Evolutionary conservation across 2,113 vertebrate species (phyloP).

Genomic region (Petrocephalus microphthalmus): DNA sequence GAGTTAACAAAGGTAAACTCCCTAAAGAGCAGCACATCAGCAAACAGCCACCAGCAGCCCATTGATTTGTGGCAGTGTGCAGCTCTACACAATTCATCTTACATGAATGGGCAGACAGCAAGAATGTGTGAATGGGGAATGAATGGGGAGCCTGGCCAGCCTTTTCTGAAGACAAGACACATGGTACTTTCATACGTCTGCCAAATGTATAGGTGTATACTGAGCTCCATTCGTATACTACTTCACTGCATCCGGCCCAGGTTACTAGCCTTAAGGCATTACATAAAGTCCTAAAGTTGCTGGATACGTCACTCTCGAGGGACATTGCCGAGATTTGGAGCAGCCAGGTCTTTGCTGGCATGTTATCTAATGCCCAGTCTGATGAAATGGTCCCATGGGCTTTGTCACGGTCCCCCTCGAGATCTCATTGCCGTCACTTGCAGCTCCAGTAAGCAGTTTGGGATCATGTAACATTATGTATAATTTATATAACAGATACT

Average conservation of each 20-base stretch:
- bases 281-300: not conserved
- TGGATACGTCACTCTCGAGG: not conserved
- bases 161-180: not conserved
- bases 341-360: not conserved
- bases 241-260: not conserved
- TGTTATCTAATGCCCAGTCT: not conserved
- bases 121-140: not conserved
- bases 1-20: not conserved
- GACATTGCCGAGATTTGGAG: not conserved
- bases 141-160: not conserved
- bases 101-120: not conserved
- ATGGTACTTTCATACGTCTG: not conserved
- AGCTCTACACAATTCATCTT: not conserved
- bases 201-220: not conserved
- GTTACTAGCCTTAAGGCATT: not conserved
- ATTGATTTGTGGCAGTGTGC: not conserved
- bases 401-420: not conserved
- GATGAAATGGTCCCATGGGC: not conserved
- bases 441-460: not conserved
- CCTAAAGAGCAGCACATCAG: not conserved
- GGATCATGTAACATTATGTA: constrained; percentile 3
- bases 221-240: not conserved
- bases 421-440: not conserved
- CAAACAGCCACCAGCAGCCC: not conserved
- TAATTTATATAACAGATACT: not conserved